Base-by-base conservation (phyloP, 2,797 vertebrate species). In the Gymnothorax reevesii region DNA sequence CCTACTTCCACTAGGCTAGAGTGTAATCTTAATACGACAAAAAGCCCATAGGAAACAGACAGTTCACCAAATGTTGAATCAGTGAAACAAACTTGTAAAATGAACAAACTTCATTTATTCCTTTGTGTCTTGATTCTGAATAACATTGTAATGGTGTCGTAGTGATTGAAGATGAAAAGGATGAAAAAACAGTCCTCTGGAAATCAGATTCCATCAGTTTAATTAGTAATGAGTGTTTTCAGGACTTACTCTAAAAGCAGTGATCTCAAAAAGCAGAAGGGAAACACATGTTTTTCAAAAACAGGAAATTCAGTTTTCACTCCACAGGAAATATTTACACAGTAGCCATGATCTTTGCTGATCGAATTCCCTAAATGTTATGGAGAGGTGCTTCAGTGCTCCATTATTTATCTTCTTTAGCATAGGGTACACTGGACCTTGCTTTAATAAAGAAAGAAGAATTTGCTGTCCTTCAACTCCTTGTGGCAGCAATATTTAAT, bases 181-280 rank as follows among this genome's bases (percentile, higher is more conserved):
- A 77, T 77, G 73, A 77, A 77, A 77, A 77, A 77, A 42, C 17
- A 33, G 17, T 22, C 8, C 49, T 80, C 49, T 55, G 17, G 49
- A 49, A n/a, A 22, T 55, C 73, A 77, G 49, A 80, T 17, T 20
- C 77, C 77, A 80, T 6, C 77, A 55, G 6, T 79, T 54, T 79
- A 5, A 79, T 79, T 79, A 54, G 42, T 22, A 52, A 54, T 2
- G 7, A 6, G 73, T 52, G 73, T 79, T 80, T 80, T 80, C 77
- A 80, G n/a, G 49, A 80, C 77, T 55, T 3, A 17, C 77, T 80
- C 20, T 80, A 80, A 80, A 80, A 80, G 52, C 77, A 80, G 12
- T 4, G 22, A 54, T 55, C 52, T n/a, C 77, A 7, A 10, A 80
- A 54, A 54, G 73, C 71, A 33, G 17, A 71, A 7, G 75, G 75